phyloP scores from a whole-genome alignment of 2,888 invertebrate species.

The Rambutsinella grinnellia region DNA sequence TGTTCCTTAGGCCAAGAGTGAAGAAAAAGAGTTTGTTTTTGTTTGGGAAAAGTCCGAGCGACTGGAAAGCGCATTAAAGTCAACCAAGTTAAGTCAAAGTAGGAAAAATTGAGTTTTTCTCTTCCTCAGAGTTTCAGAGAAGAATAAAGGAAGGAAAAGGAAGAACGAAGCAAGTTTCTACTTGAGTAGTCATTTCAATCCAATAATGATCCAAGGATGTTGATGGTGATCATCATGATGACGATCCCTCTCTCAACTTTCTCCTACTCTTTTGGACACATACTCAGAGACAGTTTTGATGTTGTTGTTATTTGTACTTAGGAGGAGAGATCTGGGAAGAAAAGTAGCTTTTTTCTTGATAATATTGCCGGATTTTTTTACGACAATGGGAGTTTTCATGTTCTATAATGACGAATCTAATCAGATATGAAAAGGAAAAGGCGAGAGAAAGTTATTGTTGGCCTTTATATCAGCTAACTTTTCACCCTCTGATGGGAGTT shows the following conservation, averaged over 20 bases:
- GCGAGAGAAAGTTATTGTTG: constrained; percentile 33
- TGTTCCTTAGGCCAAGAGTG: background rate
- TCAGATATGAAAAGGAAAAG: constrained; percentile 35
- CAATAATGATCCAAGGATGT: constrained; percentile 38
- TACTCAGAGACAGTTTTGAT: constrained; percentile 12
- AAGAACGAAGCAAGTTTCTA: constrained; percentile 40
- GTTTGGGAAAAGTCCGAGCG: constrained; percentile 10
- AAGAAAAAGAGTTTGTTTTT: constrained; percentile 4
- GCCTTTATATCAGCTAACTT: too few species aligned
- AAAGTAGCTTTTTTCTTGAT: background rate
- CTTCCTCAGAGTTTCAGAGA: too few species aligned
- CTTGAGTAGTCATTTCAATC: constrained; percentile 52
- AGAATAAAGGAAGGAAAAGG: too few species aligned
- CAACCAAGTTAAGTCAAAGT: constrained; percentile 35
- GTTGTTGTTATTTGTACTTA: constrained; percentile 26
- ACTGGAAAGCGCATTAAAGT: constrained; percentile 41
- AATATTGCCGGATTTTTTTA: constrained; percentile 5
- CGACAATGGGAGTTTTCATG: constrained; percentile 7
- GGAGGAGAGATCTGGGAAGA: background rate
- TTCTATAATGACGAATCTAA: constrained; percentile 38
- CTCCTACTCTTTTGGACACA: background rate
- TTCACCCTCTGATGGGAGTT: too few species aligned
- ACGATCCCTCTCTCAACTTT: constrained; percentile 9
- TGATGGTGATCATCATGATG: constrained; percentile 30
- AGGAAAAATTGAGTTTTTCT: constrained; percentile 45